Conservation (phyloP, 2,113 vertebrate species). For the Diglossa brunneiventris region DNA sequence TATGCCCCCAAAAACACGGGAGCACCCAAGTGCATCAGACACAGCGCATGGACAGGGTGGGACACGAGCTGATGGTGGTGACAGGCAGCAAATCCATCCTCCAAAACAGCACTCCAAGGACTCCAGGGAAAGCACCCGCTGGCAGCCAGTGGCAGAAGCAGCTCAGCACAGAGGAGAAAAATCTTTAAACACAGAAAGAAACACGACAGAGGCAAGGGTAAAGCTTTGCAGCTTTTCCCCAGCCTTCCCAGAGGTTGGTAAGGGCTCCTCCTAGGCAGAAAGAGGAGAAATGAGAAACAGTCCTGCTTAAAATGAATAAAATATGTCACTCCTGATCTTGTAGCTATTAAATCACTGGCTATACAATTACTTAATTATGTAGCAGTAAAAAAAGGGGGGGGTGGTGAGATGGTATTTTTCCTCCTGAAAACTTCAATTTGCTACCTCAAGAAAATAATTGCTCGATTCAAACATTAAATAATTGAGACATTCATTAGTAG, state of each 20-base stretch:
- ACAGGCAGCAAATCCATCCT: neutral
- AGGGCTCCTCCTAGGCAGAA: conserved; percentile 2
- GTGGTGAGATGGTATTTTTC: conserved; percentile 36
- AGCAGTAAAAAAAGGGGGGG: neutral
- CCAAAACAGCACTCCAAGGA: accelerated
- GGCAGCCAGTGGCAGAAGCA: neutral
- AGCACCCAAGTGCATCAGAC: neutral
- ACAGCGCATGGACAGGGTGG: neutral
- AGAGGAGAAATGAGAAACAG: conserved; percentile 34
- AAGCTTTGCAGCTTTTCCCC: conserved; percentile 39
- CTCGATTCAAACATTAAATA: conserved; percentile 72
- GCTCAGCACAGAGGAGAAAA: neutral
- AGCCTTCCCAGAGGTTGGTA: conserved; percentile 42
- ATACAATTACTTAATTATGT: conserved; percentile 78
- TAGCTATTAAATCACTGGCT: conserved; percentile 76
- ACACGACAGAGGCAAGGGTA: neutral
- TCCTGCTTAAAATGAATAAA: conserved; percentile 70
- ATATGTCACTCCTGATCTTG: conserved; percentile 70
- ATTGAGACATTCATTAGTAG: conserved; percentile 63
- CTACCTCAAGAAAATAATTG: conserved; percentile 76
- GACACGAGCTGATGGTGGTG: neutral
- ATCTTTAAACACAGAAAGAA: conserved; percentile 4
- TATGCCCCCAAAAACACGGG: neutral
- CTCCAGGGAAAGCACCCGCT: neutral
- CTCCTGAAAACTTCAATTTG: conserved; percentile 72